Base-by-base conservation (phyloP, 2,113 vertebrate genomes). In the Apteryx owenii region DNA sequence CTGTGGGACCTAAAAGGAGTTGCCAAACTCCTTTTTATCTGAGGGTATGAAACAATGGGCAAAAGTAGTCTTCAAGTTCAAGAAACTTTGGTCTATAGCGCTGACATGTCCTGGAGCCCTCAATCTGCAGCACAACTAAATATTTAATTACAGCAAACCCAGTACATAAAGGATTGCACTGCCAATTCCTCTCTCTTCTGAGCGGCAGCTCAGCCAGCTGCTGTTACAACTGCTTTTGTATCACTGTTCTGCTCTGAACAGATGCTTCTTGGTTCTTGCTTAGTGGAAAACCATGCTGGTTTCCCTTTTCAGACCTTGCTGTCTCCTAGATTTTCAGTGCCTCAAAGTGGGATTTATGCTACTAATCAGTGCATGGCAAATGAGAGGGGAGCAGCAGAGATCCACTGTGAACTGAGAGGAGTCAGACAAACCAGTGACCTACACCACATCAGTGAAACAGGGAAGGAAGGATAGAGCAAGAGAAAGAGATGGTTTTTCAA, bases 121-220 rank as follows among this genome's bases (percentile, higher is more conserved):
- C 58, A 88, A 66, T 56, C 23, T 82, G 38, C 66, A 91, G 75
- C 31, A 31, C 22, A 88, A 48, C 25, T 85, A 80, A 89, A 82
- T 91, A 91, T 81, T 89, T 80, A 80, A 90, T 85, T 69, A 75
- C 36, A 90, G 88, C n/a, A 94, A 91, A 94, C 48, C 36, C 85
- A 83, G 76, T 54, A 85, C 15, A 70, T 81, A 85, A 91, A 90
- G 64, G 53, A 4, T 72, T 88, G 21, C n/a, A 77, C 65, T 88
- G 62, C 40, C 68, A 90, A 53, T 21, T 66, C 89, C 29, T 61
- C 56, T 33, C 50, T 91, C 36, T 71, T 38, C 48, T 29, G 76
- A 89, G 33, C 78, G 94, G 80, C 68, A 92, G 88, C 76, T 93
- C 5, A 11, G 88, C n/a, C 85, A 83, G 73, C 61, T 81, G 79